Evolutionary conservation across 2,888 invertebrate species (phyloP), one percentile per base, ranked within the genome.

Genomic region (Tetrapedia diversipes): DNA sequence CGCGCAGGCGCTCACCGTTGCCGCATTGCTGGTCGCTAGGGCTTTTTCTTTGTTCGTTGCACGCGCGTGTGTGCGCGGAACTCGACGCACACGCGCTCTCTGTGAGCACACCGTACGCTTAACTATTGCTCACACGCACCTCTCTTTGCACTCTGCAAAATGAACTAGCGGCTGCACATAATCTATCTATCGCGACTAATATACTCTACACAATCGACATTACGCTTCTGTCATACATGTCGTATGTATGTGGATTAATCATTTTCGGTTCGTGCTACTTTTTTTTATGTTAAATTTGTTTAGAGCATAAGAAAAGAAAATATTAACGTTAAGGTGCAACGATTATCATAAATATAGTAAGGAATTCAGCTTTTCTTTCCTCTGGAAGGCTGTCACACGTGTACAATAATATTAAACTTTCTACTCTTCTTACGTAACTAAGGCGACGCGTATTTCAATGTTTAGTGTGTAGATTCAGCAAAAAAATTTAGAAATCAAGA

Each of bases 1-100:
- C 86, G 90, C 91, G 91, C 91, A 90, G 86, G 90, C 91, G 91
- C 90, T 87, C 86, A 82, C 79, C 79, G 85, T 86, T 88, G 87
- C 85, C 88, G 88, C 88, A 87, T 88, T 88, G 88, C 87, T 83
- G 90, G 86, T 90, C 88, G 87, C 88, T 87, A 87, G 86, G 88
- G 85, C 86, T 89, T 77, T 85, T 86, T 85, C 83, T 86, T 83
- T 86, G 80, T 86, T 80, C 80, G 65, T 67, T 53, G 49, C 43
- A 68, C 57, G 56, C 53, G 65, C 39, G 66, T 51, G 59, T 24
- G 56, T 29, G 41, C 47, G 32, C 10, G 14, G 27, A 19, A 53
- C 10, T 6, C 34, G 14, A 19, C 47, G 24, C 6, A 29, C n/a
- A 14, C 54, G 34, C 34, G 69, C 22, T 47, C 27, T 51, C 32